A percentile compares a stretch with the other conserved stretches of the same genome.
Conservation (phyloP, 1,140 invertebrate genomes). For the Aradophagus sp. region DNA sequence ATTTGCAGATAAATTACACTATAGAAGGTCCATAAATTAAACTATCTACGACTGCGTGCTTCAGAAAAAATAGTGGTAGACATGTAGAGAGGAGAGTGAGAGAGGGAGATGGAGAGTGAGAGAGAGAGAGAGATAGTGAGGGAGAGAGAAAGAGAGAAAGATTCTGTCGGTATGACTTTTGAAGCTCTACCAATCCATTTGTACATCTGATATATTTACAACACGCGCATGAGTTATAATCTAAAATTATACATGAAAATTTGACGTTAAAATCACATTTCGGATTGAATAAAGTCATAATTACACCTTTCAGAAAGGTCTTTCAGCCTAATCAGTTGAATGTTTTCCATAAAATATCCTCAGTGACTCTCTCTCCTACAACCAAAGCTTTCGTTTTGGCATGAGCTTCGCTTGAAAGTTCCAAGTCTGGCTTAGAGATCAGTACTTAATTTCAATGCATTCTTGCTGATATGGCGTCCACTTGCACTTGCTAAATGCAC, state of each 20-base stretch:
- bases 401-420: constrained; percentile 45
- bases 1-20: constrained; percentile 66
- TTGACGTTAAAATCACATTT: too few species aligned
- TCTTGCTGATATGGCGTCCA: constrained; percentile 71
- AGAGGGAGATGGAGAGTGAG: not conserved
- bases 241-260: too few species aligned
- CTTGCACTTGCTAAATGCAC: constrained; percentile 59
- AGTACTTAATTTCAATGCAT: constrained; percentile 68
- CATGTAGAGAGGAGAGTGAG: constrained; percentile 1
- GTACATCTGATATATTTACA: too few species aligned
- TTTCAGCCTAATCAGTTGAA: too few species aligned
- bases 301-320: too few species aligned
- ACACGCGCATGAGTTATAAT: too few species aligned
- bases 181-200: too few species aligned
- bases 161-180: too few species aligned
- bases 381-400: constrained; percentile 51
- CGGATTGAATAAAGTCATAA: too few species aligned
- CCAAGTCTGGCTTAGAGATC: constrained; percentile 65
- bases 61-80: constrained; percentile 60
- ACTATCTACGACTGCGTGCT: constrained; percentile 69
- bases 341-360: not conserved
- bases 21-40: constrained; percentile 72
- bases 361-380: constrained; percentile 29
- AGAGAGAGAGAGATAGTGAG: constrained; percentile 33
- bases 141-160: too few species aligned